phyloP scores from a whole-genome alignment of 2,888 invertebrate genomes.

The Dasysyrphus tricinctus region DNA sequence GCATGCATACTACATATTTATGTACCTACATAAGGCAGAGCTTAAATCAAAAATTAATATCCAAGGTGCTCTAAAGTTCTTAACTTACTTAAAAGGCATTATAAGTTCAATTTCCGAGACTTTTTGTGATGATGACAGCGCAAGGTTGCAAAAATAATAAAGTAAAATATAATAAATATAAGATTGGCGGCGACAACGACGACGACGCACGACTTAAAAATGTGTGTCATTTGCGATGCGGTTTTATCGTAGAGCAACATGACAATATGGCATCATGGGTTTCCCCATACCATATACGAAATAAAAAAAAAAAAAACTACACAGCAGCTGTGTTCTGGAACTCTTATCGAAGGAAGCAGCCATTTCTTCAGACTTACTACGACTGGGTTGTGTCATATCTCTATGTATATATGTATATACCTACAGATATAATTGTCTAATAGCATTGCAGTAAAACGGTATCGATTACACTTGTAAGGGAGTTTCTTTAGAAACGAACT shows the following conservation, averaged over 20 bases:
- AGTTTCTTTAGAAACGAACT: constrained; percentile 66
- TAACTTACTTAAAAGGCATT: constrained; percentile 44
- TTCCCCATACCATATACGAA: constrained; percentile 41
- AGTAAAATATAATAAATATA: neutral
- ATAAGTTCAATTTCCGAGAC: constrained; percentile 41
- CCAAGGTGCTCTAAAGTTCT: constrained; percentile 23
- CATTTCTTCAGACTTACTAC: constrained; percentile 23
- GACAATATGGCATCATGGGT: constrained; percentile 35
- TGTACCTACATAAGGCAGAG: neutral
- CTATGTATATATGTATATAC: neutral
- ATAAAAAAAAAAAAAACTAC: neutral
- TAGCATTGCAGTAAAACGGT: constrained; percentile 45
- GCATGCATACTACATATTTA: neutral
- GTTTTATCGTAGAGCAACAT: constrained; percentile 20
- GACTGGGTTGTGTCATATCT: neutral
- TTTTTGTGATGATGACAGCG: constrained; percentile 43
- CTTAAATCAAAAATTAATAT: constrained; percentile 33
- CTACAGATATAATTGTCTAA: constrained; percentile 19
- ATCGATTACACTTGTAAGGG: constrained; percentile 64
- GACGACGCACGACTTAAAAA: constrained; percentile 39
- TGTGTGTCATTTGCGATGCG: constrained; percentile 52
- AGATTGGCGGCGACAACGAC: constrained; percentile 9
- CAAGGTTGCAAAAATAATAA: constrained; percentile 45
- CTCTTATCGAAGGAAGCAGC: neutral
- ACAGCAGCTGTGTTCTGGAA: neutral